These are phyloP conservation scores for Sinocyclocheilus anshuiensis DNA, from an alignment of 2,113 vertebrate genomes.

Conservation along the genomic window DNA sequence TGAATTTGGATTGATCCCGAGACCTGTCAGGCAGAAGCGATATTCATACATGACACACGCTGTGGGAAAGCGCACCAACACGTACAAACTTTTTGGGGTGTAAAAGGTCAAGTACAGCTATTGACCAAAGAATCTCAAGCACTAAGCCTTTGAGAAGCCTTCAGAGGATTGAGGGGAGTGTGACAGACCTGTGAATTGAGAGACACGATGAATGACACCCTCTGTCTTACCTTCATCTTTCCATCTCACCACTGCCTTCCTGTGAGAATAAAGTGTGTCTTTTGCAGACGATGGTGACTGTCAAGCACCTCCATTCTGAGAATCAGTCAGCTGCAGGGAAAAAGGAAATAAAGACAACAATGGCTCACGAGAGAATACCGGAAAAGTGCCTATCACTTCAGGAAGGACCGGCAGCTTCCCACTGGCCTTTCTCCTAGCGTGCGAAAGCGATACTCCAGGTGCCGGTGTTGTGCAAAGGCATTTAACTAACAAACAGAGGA, in stretches of 20 bases:
- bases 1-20: neutral
- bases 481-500: constrained; percentile 40
- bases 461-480: neutral
- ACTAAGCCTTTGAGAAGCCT: constrained; percentile 28
- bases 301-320: constrained; percentile 40
- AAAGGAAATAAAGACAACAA: constrained; percentile 52
- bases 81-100: neutral
- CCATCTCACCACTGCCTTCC: constrained; percentile 47
- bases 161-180: constrained; percentile 31
- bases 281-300: constrained; percentile 44
- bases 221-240: constrained; percentile 49
- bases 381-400: constrained; percentile 43
- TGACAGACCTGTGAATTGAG: constrained; percentile 57
- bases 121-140: constrained; percentile 33
- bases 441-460: constrained; percentile 9
- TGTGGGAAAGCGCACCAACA: constrained; percentile 1
- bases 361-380: constrained; percentile 39
- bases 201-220: constrained; percentile 63
- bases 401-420: constrained; percentile 8
- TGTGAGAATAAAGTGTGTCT: constrained; percentile 54
- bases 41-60: constrained; percentile 1
- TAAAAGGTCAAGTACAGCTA: constrained; percentile 36
- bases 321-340: constrained; percentile 49
- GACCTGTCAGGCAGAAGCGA: neutral
- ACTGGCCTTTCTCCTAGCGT: neutral